Conservation (phyloP, 2,888 invertebrate genomes). For the Villa cingulata region DNA sequence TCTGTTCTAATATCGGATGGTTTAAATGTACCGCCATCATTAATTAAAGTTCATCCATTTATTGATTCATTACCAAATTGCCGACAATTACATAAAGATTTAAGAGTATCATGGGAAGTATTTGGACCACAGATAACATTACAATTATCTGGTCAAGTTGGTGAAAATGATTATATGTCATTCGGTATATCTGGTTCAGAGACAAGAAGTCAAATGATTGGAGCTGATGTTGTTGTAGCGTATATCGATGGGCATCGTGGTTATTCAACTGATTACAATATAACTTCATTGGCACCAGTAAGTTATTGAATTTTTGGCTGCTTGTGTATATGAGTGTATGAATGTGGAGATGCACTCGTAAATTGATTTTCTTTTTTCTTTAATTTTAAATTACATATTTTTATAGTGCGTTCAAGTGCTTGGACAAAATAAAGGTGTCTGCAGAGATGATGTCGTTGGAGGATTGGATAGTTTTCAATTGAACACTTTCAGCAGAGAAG, state of each 20-base stretch:
- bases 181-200: slow-evolving; percentile 74
- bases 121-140: slow-evolving; percentile 79
- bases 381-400: slow-evolving; percentile 3
- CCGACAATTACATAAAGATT: slow-evolving; percentile 67
- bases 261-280: slow-evolving; percentile 68
- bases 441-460: slow-evolving; percentile 68
- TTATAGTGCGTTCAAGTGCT: slow-evolving; percentile 69
- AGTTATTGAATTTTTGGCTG: too few relatives aligned
- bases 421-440: slow-evolving; percentile 75
- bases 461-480: slow-evolving; percentile 72
- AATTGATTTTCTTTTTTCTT: not conserved
- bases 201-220: slow-evolving; percentile 62
- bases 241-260: slow-evolving; percentile 60
- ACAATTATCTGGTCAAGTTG: slow-evolving; percentile 61
- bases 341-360: too few relatives aligned
- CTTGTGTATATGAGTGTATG: not conserved
- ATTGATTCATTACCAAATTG: slow-evolving; percentile 66
- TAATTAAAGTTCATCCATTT: slow-evolving; percentile 48
- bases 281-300: slow-evolving; percentile 69
- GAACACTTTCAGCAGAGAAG: slow-evolving; percentile 53
- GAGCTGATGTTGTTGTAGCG: slow-evolving; percentile 70
- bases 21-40: slow-evolving; percentile 77
- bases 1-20: slow-evolving; percentile 65
- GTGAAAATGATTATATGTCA: slow-evolving; percentile 68
- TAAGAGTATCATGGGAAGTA: slow-evolving; percentile 79